These are phyloP conservation scores for Dugesia japonica DNA, from an alignment of 2,888 invertebrate species.

Conservation along the genomic window DNA sequence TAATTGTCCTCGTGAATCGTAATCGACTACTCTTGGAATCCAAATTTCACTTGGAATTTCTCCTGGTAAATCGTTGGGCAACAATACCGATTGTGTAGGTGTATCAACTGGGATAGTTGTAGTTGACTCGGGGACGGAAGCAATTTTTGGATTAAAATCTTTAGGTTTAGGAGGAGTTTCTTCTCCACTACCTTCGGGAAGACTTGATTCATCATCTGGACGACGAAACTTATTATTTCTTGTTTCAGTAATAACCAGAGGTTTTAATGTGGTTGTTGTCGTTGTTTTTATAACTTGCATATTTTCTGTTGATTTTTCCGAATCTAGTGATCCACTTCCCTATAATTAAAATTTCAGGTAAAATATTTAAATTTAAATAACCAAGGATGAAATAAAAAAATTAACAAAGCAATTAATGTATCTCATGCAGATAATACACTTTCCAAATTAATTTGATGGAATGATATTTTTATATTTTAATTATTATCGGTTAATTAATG, in stretches of 20 bases:
- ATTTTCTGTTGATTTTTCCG: not conserved
- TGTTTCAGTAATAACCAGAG: not conserved
- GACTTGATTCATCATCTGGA: not conserved
- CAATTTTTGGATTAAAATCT: not conserved
- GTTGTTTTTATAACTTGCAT: not conserved
- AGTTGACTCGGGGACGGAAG: not conserved
- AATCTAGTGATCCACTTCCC: not conserved
- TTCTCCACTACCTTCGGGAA: not conserved
- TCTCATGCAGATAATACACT: no score
- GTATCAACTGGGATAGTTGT: not conserved
- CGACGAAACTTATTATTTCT: not conserved
- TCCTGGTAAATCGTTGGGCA: not conserved
- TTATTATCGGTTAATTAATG: no score
- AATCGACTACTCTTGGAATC: not conserved
- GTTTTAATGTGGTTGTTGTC: not conserved
- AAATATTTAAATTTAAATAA: no score
- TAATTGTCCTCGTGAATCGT: not conserved
- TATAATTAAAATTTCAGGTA: not conserved
- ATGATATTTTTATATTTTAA: no score
- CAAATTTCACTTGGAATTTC: not conserved
- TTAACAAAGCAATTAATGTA: no score
- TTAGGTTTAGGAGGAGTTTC: not conserved
- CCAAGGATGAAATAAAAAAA: no score
- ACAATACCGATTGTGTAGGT: not conserved
- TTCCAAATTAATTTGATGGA: no score